phyloP scores from a whole-genome alignment of 2,113 vertebrate genomes.

The Chloropsis cyanopogon region DNA sequence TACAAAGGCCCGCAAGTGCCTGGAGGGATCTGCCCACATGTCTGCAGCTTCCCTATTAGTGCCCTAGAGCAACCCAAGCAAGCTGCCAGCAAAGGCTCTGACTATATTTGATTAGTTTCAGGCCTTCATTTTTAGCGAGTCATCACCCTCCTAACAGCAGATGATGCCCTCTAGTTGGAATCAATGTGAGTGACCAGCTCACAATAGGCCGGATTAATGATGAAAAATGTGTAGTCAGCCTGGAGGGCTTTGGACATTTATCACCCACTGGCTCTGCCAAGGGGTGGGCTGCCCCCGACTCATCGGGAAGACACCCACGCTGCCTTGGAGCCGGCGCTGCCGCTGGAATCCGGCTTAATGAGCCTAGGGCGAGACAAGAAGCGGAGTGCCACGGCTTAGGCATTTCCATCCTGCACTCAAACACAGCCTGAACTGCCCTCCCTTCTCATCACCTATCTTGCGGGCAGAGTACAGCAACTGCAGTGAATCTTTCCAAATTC shows the following conservation, averaged over 20 bases:
- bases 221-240: conserved; percentile 96
- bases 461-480: not conserved
- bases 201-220: conserved; percentile 97
- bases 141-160: conserved; percentile 79
- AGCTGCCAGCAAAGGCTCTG: conserved; percentile 63
- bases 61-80: conserved; percentile 33
- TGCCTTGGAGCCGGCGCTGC: conserved; percentile 34
- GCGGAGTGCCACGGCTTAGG: not conserved
- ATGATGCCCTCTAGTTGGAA: conserved; percentile 87
- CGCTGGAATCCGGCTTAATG: not conserved
- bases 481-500: not conserved
- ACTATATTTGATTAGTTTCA: conserved; percentile 76
- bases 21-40: conserved; percentile 38
- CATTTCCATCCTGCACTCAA: not conserved
- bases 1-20: conserved; percentile 5
- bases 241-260: conserved; percentile 85
- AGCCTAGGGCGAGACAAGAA: not conserved
- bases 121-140: conserved; percentile 80
- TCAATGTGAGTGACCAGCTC: conserved; percentile 88
- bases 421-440: not conserved
- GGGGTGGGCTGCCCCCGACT: conserved; percentile 73
- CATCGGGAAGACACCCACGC: conserved; percentile 66
- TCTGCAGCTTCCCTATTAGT: conserved; percentile 18
- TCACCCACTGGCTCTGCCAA: conserved; percentile 83
- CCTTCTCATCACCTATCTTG: not conserved